Base-by-base conservation (phyloP, 2,888 invertebrate species). In the Plutella xylostella region DNA sequence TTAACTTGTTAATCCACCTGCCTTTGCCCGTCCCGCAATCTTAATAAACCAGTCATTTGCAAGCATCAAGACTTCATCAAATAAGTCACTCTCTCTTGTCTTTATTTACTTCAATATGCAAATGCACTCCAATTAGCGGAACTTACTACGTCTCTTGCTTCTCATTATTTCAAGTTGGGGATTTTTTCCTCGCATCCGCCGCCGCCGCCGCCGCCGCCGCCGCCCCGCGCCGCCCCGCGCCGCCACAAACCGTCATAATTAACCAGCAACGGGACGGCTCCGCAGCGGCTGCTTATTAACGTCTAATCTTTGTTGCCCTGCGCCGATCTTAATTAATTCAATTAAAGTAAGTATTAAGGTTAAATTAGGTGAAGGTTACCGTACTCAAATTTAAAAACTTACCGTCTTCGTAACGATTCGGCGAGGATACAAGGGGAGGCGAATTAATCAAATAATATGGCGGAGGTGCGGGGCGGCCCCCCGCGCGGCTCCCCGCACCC, bases 391-490 rank as follows among this genome's bases (percentile, higher is more conserved):
- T 82, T 80, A 76, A 80, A 82, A 83, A 83, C 78, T 77, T 77
- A 73, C 72, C 75, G 76, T 78, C 69, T 72, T 68, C 72, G 76
- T 77, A 79, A 79, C 79, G 83, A 78, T 74, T 79, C 72, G 66
- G 68, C 72, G 76, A 75, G 74, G 77, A 75, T 80, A 79, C 80
- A 77, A 80, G 80, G 82, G 83, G 82, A 79, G 80, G 80, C 79
- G 77, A 83, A 83, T 83, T 83, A 83, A 83, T 83, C 83, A 83
- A 83, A 83, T 83, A 83, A 83, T 82, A 79, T 79, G 70, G 75
- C 75, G 70, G 76, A 65, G 79, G 76, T 60, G 74, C 61, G 71
- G 69, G 70, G 70, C 61, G 58, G 55, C 34, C 54, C 57, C 61
- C 61, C 58, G 54, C 53, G 57, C 65, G 54, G 48, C 35, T 46